These are phyloP conservation scores for Hoplodrina ambigua DNA, from an alignment of 2,888 invertebrate genomes.

Conservation along the genomic window DNA sequence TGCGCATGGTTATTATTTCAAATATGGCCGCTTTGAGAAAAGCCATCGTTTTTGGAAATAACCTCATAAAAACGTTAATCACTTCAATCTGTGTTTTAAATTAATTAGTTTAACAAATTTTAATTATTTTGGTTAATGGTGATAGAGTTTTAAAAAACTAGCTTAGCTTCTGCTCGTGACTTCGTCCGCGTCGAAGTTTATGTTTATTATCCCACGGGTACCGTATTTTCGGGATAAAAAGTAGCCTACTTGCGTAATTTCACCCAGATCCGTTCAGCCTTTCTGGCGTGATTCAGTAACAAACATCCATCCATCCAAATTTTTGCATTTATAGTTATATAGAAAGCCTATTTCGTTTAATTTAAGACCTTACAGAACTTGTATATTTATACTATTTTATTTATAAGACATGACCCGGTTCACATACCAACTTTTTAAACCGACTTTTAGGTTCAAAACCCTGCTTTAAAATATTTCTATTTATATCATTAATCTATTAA, in stretches of 20 bases:
- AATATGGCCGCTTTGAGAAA: constrained; percentile 54
- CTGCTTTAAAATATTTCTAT: neutral
- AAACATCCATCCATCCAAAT: no score
- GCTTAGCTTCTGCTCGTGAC: no score
- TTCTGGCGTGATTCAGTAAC: no score
- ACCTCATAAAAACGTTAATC: constrained; percentile 52
- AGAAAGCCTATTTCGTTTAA: neutral
- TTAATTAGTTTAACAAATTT: constrained; percentile 49
- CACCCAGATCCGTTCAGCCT: no score
- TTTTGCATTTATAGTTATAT: neutral
- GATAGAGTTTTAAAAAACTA: no score
- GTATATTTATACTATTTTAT: neutral
- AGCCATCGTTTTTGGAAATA: constrained; percentile 54
- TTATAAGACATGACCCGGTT: neutral
- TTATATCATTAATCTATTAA: neutral
- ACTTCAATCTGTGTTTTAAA: constrained; percentile 47
- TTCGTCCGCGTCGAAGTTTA: no score
- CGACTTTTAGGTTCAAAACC: neutral
- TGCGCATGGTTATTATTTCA: constrained; percentile 56
- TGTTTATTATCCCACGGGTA: no score
- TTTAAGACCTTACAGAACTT: neutral
- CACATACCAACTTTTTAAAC: neutral
- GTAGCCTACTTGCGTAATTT: no score
- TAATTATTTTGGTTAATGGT: constrained; percentile 32
- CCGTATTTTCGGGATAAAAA: no score